phyloP scores from a whole-genome alignment of 2,888 invertebrate species.

The Lithosia quadra region DNA sequence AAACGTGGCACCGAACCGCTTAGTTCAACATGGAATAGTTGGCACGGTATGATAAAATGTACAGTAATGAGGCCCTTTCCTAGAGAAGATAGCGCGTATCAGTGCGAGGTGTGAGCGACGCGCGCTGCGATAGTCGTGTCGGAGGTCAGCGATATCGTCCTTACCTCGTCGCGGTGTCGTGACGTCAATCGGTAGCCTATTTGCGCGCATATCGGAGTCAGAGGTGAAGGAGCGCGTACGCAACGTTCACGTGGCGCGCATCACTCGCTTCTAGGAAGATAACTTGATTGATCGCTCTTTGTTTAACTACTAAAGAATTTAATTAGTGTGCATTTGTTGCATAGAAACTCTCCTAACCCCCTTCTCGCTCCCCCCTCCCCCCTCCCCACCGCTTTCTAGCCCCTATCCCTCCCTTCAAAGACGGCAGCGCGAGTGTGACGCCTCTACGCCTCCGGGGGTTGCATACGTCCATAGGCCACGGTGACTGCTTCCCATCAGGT shows the following conservation, averaged over 20 bases:
- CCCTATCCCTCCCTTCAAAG: too few species aligned
- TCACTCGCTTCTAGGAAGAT: slow-evolving; percentile 67
- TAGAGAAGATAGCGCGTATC: background rate
- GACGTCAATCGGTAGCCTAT: slow-evolving; percentile 83
- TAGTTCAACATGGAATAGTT: too few species aligned
- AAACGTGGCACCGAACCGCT: too few species aligned
- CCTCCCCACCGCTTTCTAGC: too few species aligned
- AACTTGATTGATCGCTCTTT: slow-evolving; percentile 79
- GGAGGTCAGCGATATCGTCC: slow-evolving; percentile 44
- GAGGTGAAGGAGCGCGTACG: slow-evolving; percentile 78
- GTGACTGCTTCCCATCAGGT: too few species aligned
- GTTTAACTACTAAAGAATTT: slow-evolving; percentile 49
- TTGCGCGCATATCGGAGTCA: slow-evolving; percentile 58
- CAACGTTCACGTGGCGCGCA: slow-evolving; percentile 71
- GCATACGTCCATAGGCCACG: too few species aligned
- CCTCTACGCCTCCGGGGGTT: too few species aligned
- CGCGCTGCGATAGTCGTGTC: slow-evolving; percentile 22
- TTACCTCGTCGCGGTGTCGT: slow-evolving; percentile 66
- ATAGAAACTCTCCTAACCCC: too few species aligned
- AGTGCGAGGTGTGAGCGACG: slow-evolving; percentile 19
- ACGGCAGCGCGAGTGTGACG: too few species aligned
- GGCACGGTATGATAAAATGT: too few species aligned
- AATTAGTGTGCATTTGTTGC: background rate
- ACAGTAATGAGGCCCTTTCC: slow-evolving; percentile 3
- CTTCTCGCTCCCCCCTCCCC: too few species aligned